A percentile compares a stretch with the other conserved stretches of the same genome.
Evolutionary conservation across 2,113 vertebrate genomes (phyloP).

Genomic region (Ailurus styani): DNA sequence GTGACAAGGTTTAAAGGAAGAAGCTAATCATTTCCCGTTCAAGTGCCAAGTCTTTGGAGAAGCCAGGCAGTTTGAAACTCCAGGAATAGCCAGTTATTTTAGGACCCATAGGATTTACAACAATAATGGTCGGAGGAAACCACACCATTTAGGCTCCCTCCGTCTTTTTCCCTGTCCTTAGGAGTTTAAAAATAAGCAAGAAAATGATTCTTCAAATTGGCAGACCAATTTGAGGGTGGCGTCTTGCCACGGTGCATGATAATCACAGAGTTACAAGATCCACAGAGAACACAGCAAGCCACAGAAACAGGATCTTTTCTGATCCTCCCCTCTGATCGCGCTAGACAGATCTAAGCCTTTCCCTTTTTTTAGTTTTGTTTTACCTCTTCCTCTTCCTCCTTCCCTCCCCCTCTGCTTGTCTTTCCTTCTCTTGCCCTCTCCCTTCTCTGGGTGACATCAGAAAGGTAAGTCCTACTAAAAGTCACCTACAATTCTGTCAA

Average conservation of each 20-base stretch:
- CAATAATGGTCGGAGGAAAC: conserved; percentile 57
- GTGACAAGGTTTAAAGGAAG: conserved; percentile 32
- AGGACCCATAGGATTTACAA: conserved; percentile 43
- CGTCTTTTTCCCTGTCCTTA: conserved; percentile 39
- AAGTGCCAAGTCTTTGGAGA: conserved; percentile 28
- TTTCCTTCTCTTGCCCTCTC: background rate
- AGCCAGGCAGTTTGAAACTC: background rate
- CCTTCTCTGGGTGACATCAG: background rate
- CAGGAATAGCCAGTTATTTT: conserved; percentile 53
- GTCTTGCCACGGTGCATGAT: background rate
- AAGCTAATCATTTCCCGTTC: conserved; percentile 37
- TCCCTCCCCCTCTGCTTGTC: background rate
- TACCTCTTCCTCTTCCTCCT: background rate
- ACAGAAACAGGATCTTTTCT: background rate
- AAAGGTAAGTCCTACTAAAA: background rate
- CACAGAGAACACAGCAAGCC: background rate
- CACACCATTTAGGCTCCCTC: conserved; percentile 20
- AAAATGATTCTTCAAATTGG: conserved; percentile 33
- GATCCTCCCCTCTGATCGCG: background rate
- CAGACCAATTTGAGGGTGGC: conserved; percentile 52
- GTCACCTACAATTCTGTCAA: background rate
- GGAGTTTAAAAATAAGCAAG: conserved; percentile 69
- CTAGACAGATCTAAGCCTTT: background rate
- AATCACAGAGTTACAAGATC: conserved; percentile 27
- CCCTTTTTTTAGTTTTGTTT: background rate